Conservation (phyloP, 2,888 invertebrate genomes). For the Melanostoma mellinum region DNA sequence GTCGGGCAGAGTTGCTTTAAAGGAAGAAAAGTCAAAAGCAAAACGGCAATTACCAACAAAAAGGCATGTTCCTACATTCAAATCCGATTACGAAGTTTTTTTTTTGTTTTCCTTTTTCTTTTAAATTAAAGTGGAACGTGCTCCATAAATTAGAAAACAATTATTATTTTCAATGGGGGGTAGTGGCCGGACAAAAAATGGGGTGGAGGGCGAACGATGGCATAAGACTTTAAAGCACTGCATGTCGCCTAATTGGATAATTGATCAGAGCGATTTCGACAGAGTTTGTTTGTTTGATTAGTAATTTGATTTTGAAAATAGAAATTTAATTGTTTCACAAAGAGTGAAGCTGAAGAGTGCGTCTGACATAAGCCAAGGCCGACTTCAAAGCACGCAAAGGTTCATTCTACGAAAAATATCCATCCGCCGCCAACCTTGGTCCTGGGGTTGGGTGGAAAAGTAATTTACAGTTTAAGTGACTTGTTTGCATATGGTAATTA, state of each 20-base stretch:
- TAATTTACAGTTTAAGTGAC: slow-evolving; percentile 70
- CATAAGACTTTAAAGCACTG: slow-evolving; percentile 19
- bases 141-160: slow-evolving; percentile 10
- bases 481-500: slow-evolving; percentile 71
- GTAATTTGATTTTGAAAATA: slow-evolving; percentile 51
- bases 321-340: slow-evolving; percentile 29
- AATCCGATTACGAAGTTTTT: not conserved
- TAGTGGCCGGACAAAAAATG: not conserved
- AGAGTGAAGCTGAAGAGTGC: not conserved
- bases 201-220: no score
- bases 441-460: slow-evolving; percentile 34
- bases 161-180: not conserved
- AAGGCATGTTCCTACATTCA: no score
- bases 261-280: slow-evolving; percentile 48
- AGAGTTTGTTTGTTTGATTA: slow-evolving; percentile 67
- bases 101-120: not conserved
- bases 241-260: slow-evolving; percentile 59
- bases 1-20: not conserved
- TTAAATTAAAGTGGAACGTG: not conserved
- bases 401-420: slow-evolving; percentile 10
- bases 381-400: slow-evolving; percentile 23
- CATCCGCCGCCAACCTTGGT: slow-evolving; percentile 12
- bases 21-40: no score
- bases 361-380: not conserved
- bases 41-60: no score